Evolutionary conservation across 92 coral and sea anemone species (phyloP), one percentile per base, ranked within the genome.

Genomic region (Umimayanthus kanabou): DNA sequence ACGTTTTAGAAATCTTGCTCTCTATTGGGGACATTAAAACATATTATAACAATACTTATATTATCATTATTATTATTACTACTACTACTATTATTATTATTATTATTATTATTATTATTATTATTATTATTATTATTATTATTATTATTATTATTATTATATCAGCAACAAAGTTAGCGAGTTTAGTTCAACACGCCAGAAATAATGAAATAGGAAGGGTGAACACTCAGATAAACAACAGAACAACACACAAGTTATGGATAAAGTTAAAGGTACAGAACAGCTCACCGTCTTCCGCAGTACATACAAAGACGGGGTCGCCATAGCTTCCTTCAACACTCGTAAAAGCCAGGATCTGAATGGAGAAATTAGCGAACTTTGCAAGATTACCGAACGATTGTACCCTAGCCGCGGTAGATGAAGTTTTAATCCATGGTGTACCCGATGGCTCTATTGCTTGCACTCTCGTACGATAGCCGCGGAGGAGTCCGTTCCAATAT

Each of bases 271-370:
- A 57, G 65, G 8, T 50, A 72, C 76, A 10, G 30, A 53, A 53
- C 69, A 2, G 14, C 69, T 26, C 33, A 79, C 82, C 67, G 39
- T 79, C 20, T 50, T 79, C 82, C 29, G 43, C 82, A 4, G 82
- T 79, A 2, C 69, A 43, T 26, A n/a, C 66, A 50, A 18, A 79
- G 10, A 26, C 70, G 0, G 82, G 82, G 40, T 53, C 23, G 67
- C 82, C 14, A 45, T 50, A 79, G 42, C 28, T 50, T 50, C 82
- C 82, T 5, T 50, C 11, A 14, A 49, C 64, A 43, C 82, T 79
- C 0, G 82, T 79, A n/a, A 79, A 79, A 16, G 65, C 82, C 39
- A 23, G n/a, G 67, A 79, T 61, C 45, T 79, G 82, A 79, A 79
- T 11, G 33, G 82, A 50, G 82, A 14, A 79, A 28, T 53, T 79